Conservation (phyloP, 2,888 invertebrate genomes). For the Timema podura region DNA sequence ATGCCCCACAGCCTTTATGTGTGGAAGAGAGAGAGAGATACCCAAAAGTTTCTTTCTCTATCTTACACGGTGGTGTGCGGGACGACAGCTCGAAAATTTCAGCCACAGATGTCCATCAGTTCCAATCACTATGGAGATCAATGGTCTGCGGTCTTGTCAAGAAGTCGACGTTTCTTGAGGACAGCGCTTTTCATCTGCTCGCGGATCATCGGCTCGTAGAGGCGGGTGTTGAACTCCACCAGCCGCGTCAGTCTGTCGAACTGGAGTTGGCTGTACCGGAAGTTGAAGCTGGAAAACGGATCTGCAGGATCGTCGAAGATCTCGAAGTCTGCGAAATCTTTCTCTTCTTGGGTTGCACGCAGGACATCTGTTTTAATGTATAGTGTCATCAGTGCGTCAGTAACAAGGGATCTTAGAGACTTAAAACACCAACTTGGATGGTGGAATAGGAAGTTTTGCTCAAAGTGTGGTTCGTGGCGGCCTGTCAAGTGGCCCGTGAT, state of each 20-base stretch:
- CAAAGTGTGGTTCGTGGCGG: too few species aligned
- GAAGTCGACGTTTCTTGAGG: background rate
- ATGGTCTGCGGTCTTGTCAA: background rate
- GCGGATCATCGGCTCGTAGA: background rate
- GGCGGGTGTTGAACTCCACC: constrained; percentile 40
- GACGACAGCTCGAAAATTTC: too few species aligned
- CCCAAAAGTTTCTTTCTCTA: too few species aligned
- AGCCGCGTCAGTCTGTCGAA: constrained; percentile 45
- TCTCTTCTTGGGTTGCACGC: constrained; percentile 43
- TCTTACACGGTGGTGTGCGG: too few species aligned
- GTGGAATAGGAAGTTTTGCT: too few species aligned
- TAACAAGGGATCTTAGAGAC: too few species aligned
- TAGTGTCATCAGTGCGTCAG: too few species aligned
- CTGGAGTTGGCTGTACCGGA: constrained; percentile 42
- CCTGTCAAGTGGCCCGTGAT: too few species aligned
- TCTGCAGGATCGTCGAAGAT: constrained; percentile 44
- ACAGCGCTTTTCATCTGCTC: background rate
- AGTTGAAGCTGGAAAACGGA: constrained; percentile 47
- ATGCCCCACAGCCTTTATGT: too few species aligned
- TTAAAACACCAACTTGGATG: too few species aligned
- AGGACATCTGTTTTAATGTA: constrained; percentile 39
- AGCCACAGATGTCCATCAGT: too few species aligned
- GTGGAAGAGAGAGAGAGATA: too few species aligned
- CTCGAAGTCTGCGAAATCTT: constrained; percentile 44
- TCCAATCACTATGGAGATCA: background rate